These are phyloP conservation scores for Silvanus unidentatus DNA, from an alignment of 2,888 invertebrate genomes.

Conservation along the genomic window DNA sequence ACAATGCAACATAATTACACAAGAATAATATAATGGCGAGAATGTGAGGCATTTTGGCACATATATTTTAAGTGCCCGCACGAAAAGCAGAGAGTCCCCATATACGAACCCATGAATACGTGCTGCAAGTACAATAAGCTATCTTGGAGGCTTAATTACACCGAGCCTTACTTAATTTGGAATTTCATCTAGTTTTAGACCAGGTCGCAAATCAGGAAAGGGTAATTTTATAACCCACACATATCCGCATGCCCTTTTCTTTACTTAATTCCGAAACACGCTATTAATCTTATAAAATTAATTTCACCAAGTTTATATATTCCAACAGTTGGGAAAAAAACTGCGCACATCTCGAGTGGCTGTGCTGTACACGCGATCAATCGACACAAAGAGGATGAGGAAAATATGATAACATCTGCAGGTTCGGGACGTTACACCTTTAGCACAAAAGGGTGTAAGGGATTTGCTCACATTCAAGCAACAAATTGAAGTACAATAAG, in stretches of 20 bases:
- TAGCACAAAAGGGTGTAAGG: conserved; percentile 29
- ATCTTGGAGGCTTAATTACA: conserved; percentile 46
- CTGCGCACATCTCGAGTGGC: too few relatives aligned
- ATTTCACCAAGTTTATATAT: neutral
- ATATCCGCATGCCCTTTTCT: conserved; percentile 1
- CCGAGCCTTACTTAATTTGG: conserved; percentile 45
- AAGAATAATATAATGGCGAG: conserved; percentile 39
- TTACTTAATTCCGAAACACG: too few relatives aligned
- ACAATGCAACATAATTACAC: conserved; percentile 42
- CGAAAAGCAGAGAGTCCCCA: conserved; percentile 15
- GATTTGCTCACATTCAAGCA: conserved; percentile 28
- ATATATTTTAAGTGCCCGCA: conserved; percentile 24
- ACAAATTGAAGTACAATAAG: conserved; percentile 35
- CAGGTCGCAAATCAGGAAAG: conserved; percentile 45
- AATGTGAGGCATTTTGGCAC: conserved; percentile 34
- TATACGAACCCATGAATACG: conserved; percentile 10
- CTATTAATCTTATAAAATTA: neutral
- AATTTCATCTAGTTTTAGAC: conserved; percentile 46
- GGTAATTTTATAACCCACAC: conserved; percentile 37
- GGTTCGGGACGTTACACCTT: conserved; percentile 21
- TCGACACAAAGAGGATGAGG: conserved; percentile 1
- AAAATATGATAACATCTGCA: conserved; percentile 10
- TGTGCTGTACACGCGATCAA: too few relatives aligned
- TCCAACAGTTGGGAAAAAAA: too few relatives aligned
- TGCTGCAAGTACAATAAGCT: conserved; percentile 39